Evolutionary conservation across 2,113 vertebrate genomes (phyloP), one percentile per base, ranked within the genome.

Genomic region (Tauraco erythrolophus): DNA sequence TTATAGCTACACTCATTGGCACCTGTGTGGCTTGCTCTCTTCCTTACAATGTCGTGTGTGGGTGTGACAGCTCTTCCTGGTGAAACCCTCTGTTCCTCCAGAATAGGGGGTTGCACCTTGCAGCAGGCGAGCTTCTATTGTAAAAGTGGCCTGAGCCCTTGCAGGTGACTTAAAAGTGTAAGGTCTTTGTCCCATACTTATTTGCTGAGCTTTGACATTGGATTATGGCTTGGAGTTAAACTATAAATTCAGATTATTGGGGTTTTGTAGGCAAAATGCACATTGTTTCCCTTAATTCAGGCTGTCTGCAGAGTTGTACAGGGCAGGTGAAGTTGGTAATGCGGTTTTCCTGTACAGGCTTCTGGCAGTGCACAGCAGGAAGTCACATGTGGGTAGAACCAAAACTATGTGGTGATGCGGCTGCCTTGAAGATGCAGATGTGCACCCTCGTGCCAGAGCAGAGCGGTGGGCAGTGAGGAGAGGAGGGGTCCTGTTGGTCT

Each of bases 1-100:
- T 97, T 98, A 97, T 96, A 97, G 95, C 79, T 95, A 87, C 78
- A 79, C 35, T 91, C 70, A 22, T 37, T 84, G 84, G 60, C 65
- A 79, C 81, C 70, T 35, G 0, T 84, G 50, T 83, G 94, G 88
- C 82, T 96, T 93, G 46, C 82, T 93, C 41, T 94, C 45, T 95
- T 93, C 80, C 69, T 75, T 71, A 24, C 18, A 33, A 2, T 57
- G 65, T 43, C 0, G 0, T 35, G 50, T 31, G 88, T 74, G 88
- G 94, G 92, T 45, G 56, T 89, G 92, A 92, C 87, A 90, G 70
- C 69, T 89, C 21, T 79, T 78, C 35, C 48, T 21, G 11, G 21
- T 91, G 91, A 84, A 87, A 84, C 66, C 76, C 46, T 74, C 48
- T 80, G 0, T 75, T 94, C 23, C 16, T 30, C 43, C 70, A 50